phyloP scores from a whole-genome alignment of 2,888 invertebrate genomes.

The Syritta pipiens region DNA sequence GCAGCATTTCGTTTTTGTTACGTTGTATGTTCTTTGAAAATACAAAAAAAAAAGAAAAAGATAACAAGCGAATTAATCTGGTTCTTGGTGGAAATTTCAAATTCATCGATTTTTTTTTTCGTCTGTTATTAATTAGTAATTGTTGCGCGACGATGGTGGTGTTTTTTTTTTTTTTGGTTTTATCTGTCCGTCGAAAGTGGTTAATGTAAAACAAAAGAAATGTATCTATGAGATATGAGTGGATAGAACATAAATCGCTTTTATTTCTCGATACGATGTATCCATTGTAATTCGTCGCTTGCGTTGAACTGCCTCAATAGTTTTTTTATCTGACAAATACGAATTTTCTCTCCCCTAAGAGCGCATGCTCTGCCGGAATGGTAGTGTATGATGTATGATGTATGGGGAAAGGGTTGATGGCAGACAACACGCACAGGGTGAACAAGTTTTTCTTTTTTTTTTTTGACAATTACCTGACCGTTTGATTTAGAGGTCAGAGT shows the following conservation, averaged over 20 bases:
- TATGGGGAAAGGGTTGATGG: neutral
- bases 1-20: neutral
- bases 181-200: no score
- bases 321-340: conserved; percentile 41
- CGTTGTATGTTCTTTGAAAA: no score
- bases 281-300: conserved; percentile 33
- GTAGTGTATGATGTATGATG: conserved; percentile 16
- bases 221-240: no score
- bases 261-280: no score
- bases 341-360: conserved; percentile 7
- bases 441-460: neutral
- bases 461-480: neutral
- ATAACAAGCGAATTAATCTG: conserved; percentile 28
- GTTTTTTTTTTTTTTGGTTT: no score
- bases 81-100: neutral
- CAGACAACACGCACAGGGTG: neutral
- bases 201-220: no score
- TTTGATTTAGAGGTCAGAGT: no score
- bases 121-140: neutral
- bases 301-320: conserved; percentile 7
- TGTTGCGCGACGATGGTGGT: conserved; percentile 4
- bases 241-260: no score
- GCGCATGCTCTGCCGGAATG: conserved; percentile 43
- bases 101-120: no score
- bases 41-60: no score